Evolutionary conservation across 1,140 invertebrate genomes (phyloP).

Genomic region (Macrosteles quadrilineatus): DNA sequence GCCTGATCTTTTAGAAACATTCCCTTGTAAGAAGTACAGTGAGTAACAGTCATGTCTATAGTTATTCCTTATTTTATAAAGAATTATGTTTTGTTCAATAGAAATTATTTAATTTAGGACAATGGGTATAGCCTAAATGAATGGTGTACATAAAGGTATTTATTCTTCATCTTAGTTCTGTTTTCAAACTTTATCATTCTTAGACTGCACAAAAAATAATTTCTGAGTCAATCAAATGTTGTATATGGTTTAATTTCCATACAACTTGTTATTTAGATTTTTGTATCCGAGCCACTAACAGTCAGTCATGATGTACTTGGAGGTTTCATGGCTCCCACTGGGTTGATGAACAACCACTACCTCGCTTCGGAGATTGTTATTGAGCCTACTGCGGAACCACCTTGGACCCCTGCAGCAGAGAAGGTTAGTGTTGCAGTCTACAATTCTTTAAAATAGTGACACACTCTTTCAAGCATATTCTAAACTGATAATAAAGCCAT

Average conservation of each 20-base stretch:
- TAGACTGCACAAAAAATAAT: neutral
- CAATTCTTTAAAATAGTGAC: too few relatives aligned
- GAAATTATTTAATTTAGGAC: neutral
- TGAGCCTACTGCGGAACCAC: neutral
- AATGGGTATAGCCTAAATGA: neutral
- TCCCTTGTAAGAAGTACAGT: too few relatives aligned
- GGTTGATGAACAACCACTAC: neutral
- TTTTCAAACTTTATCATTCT: neutral
- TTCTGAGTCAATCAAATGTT: neutral
- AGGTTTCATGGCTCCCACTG: neutral
- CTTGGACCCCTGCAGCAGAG: neutral
- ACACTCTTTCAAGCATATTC: too few relatives aligned
- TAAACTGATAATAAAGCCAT: too few relatives aligned
- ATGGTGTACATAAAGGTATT: neutral
- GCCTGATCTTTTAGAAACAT: too few relatives aligned
- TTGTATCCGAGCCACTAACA: neutral
- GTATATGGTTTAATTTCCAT: neutral
- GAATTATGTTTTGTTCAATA: neutral
- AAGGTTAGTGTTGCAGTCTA: neutral
- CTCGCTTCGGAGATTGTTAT: neutral
- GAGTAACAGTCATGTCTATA: too few relatives aligned
- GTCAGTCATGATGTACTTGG: neutral
- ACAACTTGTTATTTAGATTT: neutral
- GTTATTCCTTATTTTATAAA: too few relatives aligned
- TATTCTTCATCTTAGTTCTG: neutral